These are phyloP conservation scores for Selene dorsalis DNA, from an alignment of 2,797 vertebrate species.

Conservation along the genomic window DNA sequence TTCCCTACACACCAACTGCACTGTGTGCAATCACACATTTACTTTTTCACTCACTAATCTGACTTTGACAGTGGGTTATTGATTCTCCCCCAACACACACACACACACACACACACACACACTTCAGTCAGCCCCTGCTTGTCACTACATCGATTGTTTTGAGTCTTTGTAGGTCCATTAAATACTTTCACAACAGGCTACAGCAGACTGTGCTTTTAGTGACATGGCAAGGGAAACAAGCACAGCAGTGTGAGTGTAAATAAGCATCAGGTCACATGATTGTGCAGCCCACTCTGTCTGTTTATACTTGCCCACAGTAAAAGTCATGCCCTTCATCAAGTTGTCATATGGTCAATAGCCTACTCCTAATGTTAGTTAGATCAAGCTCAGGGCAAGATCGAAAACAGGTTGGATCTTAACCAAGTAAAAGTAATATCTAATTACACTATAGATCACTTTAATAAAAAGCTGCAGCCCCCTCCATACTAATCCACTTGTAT, in stretches of 20 bases:
- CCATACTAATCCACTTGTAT: background rate
- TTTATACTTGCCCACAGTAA: conserved; percentile 49
- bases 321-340: conserved; percentile 67
- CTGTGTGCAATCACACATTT: conserved; percentile 44
- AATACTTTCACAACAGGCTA: conserved; percentile 63
- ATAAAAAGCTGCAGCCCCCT: background rate
- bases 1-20: background rate
- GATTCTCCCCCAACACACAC: conserved; percentile 39
- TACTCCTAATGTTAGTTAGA: conserved; percentile 44
- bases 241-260: conserved; percentile 62
- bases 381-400: conserved; percentile 36
- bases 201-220: conserved; percentile 62
- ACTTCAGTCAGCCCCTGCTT: conserved; percentile 28
- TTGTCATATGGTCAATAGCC: conserved; percentile 70
- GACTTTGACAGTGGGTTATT: conserved; percentile 68
- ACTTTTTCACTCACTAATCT: conserved; percentile 36
- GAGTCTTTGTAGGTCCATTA: conserved; percentile 69
- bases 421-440: conserved; percentile 23
- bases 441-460: background rate
- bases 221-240: conserved; percentile 61
- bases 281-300: conserved; percentile 5
- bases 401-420: conserved; percentile 40
- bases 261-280: conserved; percentile 64
- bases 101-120: conserved; percentile 12
- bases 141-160: conserved; percentile 66